Conservation (phyloP, 2,888 invertebrate species). For the Tenodera sinensis region DNA sequence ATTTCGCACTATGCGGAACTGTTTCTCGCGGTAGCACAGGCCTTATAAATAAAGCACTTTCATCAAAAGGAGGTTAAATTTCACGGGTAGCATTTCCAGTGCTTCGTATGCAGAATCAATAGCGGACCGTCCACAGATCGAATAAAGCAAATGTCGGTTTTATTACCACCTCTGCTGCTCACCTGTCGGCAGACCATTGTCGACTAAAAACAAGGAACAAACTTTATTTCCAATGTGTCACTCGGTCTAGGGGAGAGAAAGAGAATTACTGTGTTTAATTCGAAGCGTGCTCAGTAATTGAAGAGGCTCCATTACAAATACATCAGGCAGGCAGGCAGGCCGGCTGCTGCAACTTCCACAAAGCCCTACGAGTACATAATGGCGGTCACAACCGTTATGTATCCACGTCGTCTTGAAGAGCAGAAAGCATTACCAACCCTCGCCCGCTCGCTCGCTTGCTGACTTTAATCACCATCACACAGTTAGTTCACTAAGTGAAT, state of each 20-base stretch:
- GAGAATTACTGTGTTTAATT: conserved; percentile 10
- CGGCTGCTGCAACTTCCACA: no score
- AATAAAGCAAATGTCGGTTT: neutral
- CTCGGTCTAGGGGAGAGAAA: neutral
- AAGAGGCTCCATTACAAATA: conserved; percentile 11
- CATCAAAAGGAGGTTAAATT: no score
- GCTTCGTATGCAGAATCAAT: neutral
- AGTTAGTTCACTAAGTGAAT: no score
- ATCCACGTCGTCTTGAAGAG: neutral
- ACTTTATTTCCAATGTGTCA: neutral
- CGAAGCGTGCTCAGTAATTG: neutral
- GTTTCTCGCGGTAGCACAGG: no score
- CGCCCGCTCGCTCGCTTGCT: no score
- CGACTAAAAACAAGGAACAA: neutral
- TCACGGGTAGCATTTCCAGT: neutral
- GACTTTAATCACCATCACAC: no score
- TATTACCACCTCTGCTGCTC: neutral
- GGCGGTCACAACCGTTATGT: neutral
- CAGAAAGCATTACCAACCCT: no score
- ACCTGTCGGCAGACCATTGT: neutral
- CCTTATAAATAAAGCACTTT: no score
- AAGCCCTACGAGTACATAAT: neutral
- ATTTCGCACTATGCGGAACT: no score
- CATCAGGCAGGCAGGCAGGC: neutral
- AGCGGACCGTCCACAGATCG: neutral